Evolutionary conservation across 2,888 invertebrate species (phyloP).

Genomic region (Standfussiana lucernea): DNA sequence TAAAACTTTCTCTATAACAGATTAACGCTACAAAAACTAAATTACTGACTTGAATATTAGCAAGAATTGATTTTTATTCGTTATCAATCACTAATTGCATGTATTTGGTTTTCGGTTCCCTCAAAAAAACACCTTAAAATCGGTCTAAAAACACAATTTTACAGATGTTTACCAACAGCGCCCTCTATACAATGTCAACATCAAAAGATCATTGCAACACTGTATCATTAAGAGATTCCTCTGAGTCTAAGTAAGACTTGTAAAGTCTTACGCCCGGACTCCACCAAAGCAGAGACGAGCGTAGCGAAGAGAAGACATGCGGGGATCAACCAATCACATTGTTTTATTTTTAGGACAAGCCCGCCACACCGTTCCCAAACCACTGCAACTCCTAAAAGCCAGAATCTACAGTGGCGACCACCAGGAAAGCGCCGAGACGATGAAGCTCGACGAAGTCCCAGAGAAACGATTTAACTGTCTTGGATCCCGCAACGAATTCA

Average conservation of each 20-base stretch:
- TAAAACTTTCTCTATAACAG: constrained; percentile 56
- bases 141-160: not conserved
- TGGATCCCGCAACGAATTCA: no score
- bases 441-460: no score
- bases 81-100: constrained; percentile 40
- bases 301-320: no score
- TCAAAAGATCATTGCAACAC: not conserved
- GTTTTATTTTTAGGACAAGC: no score
- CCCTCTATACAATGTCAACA: not conserved
- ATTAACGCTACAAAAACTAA: constrained; percentile 61
- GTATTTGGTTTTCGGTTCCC: constrained; percentile 27
- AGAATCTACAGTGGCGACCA: no score
- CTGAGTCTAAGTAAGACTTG: not conserved
- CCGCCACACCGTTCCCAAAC: no score
- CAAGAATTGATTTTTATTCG: constrained; percentile 70
- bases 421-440: no score
- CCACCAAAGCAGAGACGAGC: no score
- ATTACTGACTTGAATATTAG: constrained; percentile 73
- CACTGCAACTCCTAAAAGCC: no score
- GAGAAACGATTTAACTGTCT: no score
- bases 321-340: no score
- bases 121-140: not conserved
- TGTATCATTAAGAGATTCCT: not conserved
- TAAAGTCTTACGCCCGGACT: not conserved
- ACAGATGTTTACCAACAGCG: not conserved